Evolutionary conservation across 2,113 vertebrate genomes (phyloP).

Genomic region (Entomyzon cyanotis): DNA sequence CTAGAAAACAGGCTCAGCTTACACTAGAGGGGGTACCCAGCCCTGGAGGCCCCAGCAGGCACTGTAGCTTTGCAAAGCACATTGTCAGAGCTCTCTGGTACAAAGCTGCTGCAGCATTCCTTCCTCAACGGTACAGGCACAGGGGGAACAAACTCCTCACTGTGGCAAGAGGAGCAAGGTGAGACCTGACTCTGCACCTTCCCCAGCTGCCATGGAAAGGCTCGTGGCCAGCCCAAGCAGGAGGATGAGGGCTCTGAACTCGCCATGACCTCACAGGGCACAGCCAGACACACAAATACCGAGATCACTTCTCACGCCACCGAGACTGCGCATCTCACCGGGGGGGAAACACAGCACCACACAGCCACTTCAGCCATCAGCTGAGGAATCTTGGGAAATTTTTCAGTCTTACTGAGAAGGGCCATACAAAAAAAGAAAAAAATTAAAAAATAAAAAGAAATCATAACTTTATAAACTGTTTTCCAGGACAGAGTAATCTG

Average conservation of each 20-base stretch:
- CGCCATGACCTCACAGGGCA: not conserved
- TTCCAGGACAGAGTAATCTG: not conserved
- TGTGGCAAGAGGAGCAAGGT: not conserved
- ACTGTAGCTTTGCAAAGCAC: not conserved
- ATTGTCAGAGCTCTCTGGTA: not conserved
- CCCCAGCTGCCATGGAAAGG: not conserved
- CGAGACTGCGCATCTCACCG: not conserved
- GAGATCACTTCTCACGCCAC: not conserved
- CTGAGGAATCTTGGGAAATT: not conserved
- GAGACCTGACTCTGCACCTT: not conserved
- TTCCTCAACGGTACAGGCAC: not conserved
- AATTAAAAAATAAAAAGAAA: not conserved
- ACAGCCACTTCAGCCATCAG: not conserved
- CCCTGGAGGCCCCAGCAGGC: not conserved
- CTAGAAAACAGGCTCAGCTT: not conserved
- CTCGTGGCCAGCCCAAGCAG: rapidly evolving
- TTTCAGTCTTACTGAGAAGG: not conserved
- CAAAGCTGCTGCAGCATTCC: not conserved
- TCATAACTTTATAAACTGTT: not conserved
- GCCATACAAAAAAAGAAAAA: not conserved
- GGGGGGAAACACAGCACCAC: not conserved
- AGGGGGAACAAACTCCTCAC: not conserved
- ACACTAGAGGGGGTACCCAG: not conserved
- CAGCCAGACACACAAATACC: not conserved
- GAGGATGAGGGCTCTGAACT: not conserved